These are phyloP conservation scores for Mystacides longicornis DNA, from an alignment of 2,888 invertebrate species.

Conservation along the genomic window DNA sequence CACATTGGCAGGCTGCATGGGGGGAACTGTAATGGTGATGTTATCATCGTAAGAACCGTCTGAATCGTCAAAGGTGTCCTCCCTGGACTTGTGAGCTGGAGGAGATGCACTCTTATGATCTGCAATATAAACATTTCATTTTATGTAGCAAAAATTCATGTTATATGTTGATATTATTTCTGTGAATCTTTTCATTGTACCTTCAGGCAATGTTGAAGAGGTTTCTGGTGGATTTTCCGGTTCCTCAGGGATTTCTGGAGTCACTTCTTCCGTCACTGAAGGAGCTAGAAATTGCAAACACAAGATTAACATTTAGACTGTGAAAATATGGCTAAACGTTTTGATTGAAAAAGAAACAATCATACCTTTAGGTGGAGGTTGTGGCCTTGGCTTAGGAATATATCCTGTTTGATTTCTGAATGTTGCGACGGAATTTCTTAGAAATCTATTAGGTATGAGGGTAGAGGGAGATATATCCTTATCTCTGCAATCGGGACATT, in stretches of 20 bases:
- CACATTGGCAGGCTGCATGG: conserved; percentile 29
- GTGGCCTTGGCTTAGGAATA: conserved; percentile 35
- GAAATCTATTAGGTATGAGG: conserved; percentile 85
- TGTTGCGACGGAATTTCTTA: conserved; percentile 80
- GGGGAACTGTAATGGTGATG: conserved; percentile 52
- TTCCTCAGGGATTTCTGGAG: too few relatives aligned
- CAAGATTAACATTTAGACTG: neutral
- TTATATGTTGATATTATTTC: too few relatives aligned
- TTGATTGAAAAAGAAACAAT: neutral
- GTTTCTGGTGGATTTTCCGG: too few relatives aligned
- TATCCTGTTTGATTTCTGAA: conserved; percentile 92
- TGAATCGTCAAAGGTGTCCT: conserved; percentile 36
- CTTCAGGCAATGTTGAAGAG: too few relatives aligned
- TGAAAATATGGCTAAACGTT: neutral
- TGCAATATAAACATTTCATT: neutral
- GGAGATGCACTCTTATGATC: neutral
- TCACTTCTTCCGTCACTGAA: too few relatives aligned
- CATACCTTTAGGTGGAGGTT: conserved; percentile 15
- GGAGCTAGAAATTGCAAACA: too few relatives aligned
- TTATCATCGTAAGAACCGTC: conserved; percentile 53
- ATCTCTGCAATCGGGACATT: conserved; percentile 91
- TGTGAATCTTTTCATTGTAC: too few relatives aligned
- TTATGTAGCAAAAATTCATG: too few relatives aligned
- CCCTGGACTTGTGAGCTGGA: conserved; percentile 7
- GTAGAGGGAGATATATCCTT: conserved; percentile 89